Evolutionary conservation across 1,140 invertebrate genomes (phyloP).

Genomic region (Nomia melanderi): DNA sequence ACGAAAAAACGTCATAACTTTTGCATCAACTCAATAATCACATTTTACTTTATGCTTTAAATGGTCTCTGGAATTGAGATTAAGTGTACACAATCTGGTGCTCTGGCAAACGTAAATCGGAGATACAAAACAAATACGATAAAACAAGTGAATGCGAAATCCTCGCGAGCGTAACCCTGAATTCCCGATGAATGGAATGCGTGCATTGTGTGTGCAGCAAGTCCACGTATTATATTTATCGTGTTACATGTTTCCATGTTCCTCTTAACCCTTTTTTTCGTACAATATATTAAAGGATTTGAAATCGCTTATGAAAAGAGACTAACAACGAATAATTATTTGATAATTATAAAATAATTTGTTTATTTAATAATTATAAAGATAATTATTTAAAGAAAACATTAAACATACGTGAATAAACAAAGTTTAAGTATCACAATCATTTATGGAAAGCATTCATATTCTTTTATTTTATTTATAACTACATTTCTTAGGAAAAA

Average conservation of each 20-base stretch:
- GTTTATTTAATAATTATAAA: too few species aligned
- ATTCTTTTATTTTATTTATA: too few species aligned
- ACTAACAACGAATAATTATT: too few species aligned
- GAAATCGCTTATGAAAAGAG: not conserved
- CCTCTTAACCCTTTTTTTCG: not conserved
- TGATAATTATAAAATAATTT: too few species aligned
- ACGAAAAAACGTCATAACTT: too few species aligned
- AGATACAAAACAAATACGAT: slow-evolving; percentile 31
- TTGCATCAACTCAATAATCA: too few species aligned
- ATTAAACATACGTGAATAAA: too few species aligned
- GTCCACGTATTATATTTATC: not conserved
- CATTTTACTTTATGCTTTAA: not conserved
- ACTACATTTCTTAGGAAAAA: too few species aligned
- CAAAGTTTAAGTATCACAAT: too few species aligned
- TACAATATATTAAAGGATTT: not conserved
- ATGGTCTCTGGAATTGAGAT: not conserved
- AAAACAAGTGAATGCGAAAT: slow-evolving; percentile 56
- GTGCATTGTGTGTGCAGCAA: not conserved
- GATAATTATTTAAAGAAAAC: too few species aligned
- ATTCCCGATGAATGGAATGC: slow-evolving; percentile 43
- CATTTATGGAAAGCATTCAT: too few species aligned
- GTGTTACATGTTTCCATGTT: not conserved
- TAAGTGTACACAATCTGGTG: slow-evolving; percentile 49
- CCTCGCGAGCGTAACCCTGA: slow-evolving; percentile 33
- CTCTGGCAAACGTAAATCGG: slow-evolving; percentile 33